phyloP scores from a whole-genome alignment of 2,888 invertebrate species.

The Tachina grossa region DNA sequence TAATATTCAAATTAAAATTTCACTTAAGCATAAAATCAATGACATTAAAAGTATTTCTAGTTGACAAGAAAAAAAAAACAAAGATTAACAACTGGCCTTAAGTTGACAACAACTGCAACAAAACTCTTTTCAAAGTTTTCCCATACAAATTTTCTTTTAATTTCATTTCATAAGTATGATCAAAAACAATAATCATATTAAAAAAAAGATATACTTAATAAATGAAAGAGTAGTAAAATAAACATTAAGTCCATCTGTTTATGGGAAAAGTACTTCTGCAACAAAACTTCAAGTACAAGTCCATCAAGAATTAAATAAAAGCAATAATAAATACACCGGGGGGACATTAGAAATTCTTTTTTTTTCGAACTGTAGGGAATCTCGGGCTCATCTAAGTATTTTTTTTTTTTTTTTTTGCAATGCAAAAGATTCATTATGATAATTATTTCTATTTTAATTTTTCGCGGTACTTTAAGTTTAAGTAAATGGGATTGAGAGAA shows the following conservation, averaged over 20 bases:
- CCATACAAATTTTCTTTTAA: constrained; percentile 13
- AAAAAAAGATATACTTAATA: constrained; percentile 38
- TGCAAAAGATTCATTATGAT: constrained; percentile 57
- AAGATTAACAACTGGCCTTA: constrained; percentile 13
- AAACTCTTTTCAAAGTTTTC: not conserved
- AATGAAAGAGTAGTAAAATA: constrained; percentile 40
- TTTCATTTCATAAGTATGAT: constrained; percentile 36
- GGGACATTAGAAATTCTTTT: constrained; percentile 33
- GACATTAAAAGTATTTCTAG: constrained; percentile 49
- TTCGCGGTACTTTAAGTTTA: constrained; percentile 65
- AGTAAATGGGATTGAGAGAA: constrained; percentile 42
- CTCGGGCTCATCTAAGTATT: constrained; percentile 15
- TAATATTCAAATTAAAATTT: constrained; percentile 57
- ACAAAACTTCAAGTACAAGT: constrained; percentile 59
- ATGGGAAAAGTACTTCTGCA: constrained; percentile 35
- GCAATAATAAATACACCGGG: constrained; percentile 27
- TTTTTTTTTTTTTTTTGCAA: not conserved
- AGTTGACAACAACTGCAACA: constrained; percentile 21
- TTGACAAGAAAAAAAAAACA: constrained; percentile 31
- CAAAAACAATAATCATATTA: constrained; percentile 20
- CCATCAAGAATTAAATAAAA: constrained; percentile 58
- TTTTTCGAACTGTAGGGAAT: constrained; percentile 50
- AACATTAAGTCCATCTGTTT: constrained; percentile 35
- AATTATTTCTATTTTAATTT: constrained; percentile 58
- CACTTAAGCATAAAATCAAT: constrained; percentile 65